phyloP scores from a whole-genome alignment of 2,888 invertebrate genomes.

The Patella caerulea region DNA sequence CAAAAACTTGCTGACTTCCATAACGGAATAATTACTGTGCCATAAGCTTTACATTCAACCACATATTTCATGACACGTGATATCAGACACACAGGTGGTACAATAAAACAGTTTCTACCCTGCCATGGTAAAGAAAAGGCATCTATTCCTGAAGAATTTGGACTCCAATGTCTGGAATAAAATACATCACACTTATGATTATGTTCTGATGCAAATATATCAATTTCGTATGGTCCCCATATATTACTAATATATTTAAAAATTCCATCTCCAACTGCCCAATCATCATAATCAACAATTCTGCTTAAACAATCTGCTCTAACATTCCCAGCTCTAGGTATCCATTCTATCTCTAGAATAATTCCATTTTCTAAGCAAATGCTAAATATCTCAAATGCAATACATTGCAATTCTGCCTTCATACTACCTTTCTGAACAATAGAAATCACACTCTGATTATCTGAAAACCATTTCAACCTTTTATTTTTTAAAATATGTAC shows the following conservation, averaged over 20 bases:
- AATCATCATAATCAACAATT: conserved; percentile 24
- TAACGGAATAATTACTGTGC: not conserved
- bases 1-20: conserved; percentile 16
- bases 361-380: not conserved
- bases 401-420: not conserved
- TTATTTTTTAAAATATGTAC: too few relatives aligned
- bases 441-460: not conserved
- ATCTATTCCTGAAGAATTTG: not conserved
- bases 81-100: not conserved
- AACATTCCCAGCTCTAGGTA: conserved; percentile 22
- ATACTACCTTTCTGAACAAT: conserved; percentile 10
- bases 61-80: not conserved
- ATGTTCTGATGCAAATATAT: not conserved
- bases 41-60: not conserved
- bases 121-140: not conserved
- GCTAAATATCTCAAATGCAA: not conserved
- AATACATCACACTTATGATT: not conserved
- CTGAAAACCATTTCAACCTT: too few relatives aligned
- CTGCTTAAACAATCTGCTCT: conserved; percentile 29
- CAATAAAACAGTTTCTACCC: not conserved
- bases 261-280: not conserved
- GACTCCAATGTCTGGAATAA: not conserved
- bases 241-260: not conserved
- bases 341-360: conserved; percentile 25
- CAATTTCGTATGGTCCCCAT: conserved; percentile 3